Base-by-base conservation (phyloP, 2,113 vertebrate species). In the Paramormyrops kingsleyae region DNA sequence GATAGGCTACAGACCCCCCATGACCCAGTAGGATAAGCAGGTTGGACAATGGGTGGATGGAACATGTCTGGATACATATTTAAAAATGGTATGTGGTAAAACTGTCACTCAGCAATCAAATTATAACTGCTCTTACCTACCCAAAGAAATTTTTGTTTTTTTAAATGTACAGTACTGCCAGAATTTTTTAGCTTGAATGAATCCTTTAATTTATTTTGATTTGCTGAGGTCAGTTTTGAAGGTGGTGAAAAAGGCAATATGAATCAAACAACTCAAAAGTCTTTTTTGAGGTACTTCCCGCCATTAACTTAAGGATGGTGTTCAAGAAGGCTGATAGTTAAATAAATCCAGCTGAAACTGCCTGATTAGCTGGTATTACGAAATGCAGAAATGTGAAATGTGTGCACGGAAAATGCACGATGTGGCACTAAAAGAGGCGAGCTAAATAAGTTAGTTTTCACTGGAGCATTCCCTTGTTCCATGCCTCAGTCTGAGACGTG, bases 331-430 rank as follows among this genome's bases (percentile, higher is more conserved):
- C 46, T 53, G 88, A 88, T 80, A 88, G 53, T 15, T 90, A 89
- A 91, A 90, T 89, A 85, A 62, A 87, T 88, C 70, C 88, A 74
- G 86, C 90, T 90, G 88, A 89, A 86, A 90, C 50, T 50, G 53
- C 89, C 87, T 56, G 88, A 91, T 90, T 74, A 91, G 52, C 90
- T 83, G 49, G 66, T 77, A 87, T 91, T 90, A 89, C 85, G 56
- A 90, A 83, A 47, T 53, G 70, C 35, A 56, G 42, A 49, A 17
- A 83, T 31, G 9, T 74, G 31, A 47, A 83, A 87, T 62, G 62
- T 42, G 10, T 74, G 49, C 27, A 15, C 10, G 56, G n/a, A 77
- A 90, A 87, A 87, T 59, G 42, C 42, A 53, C 42, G 27, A 44
- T 66, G 62, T 70, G 13, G 27, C 50, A 77, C 35, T 85, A 21